Percentiles rank a stretch among this genome's conserved stretches.
Evolutionary conservation across 2,797 vertebrate species (phyloP).

Genomic region (Poeciliopsis gracilis): DNA sequence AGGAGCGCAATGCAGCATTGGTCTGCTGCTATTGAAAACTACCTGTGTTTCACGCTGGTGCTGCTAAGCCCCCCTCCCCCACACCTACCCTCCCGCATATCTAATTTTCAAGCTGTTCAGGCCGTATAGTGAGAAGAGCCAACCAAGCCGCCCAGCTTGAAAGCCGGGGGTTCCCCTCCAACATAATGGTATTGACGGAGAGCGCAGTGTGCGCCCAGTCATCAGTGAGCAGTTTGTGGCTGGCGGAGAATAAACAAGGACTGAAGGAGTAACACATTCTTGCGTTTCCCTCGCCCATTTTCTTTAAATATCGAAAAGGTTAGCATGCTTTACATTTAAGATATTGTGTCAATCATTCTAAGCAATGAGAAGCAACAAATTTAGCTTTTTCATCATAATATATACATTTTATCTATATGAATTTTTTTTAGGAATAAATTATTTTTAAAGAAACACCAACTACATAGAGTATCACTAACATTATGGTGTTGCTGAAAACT

Average conservation of each 20-base stretch:
- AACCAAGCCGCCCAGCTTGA: slow-evolving; percentile 17
- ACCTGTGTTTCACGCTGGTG: slow-evolving; percentile 54
- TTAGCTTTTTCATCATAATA: not conserved
- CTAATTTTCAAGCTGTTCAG: slow-evolving; percentile 42
- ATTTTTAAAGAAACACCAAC: not conserved
- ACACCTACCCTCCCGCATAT: slow-evolving; percentile 40
- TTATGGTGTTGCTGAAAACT: not conserved
- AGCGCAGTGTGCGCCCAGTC: slow-evolving; percentile 29
- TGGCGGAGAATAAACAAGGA: slow-evolving; percentile 55
- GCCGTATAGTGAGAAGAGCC: slow-evolving; percentile 60
- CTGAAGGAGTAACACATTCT: slow-evolving; percentile 35
- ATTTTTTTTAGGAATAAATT: not conserved
- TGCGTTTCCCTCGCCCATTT: not conserved
- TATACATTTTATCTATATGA: not conserved
- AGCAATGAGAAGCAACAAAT: not conserved
- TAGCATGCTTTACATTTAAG: slow-evolving; percentile 42
- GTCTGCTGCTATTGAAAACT: slow-evolving; percentile 65
- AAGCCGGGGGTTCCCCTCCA: slow-evolving; percentile 32
- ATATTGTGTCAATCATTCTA: not conserved
- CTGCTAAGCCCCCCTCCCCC: slow-evolving; percentile 14
- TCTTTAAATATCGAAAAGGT: not conserved
- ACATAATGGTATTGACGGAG: slow-evolving; percentile 49
- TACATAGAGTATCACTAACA: not conserved
- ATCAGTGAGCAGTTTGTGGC: slow-evolving; percentile 48
- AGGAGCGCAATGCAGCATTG: slow-evolving; percentile 80